Evolutionary conservation across 2,888 invertebrate species (phyloP).

Genomic region (Dromius quadrimaculatus): DNA sequence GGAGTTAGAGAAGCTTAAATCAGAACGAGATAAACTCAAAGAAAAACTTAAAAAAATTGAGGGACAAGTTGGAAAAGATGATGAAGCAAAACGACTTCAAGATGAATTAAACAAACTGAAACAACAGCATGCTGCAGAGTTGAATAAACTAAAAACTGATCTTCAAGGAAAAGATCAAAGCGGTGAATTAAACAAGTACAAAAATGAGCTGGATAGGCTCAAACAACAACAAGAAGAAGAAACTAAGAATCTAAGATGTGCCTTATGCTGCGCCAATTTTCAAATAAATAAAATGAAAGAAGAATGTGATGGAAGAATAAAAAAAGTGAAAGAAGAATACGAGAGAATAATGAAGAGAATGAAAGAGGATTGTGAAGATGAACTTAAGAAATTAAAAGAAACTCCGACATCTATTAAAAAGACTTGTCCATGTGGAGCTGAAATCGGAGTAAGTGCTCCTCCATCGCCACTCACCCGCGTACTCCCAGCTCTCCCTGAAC

Average conservation of each 20-base stretch:
- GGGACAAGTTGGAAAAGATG: constrained; percentile 20
- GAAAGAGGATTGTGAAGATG: constrained; percentile 58
- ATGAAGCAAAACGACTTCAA: constrained; percentile 50
- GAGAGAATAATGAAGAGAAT: constrained; percentile 70
- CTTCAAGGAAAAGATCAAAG: too few species aligned
- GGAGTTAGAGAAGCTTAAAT: constrained; percentile 16
- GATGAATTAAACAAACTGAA: constrained; percentile 55
- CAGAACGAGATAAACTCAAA: not conserved
- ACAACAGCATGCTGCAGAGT: constrained; percentile 52
- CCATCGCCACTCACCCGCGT: not conserved
- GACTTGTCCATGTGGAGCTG: constrained; percentile 25
- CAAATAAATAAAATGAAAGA: constrained; percentile 56
- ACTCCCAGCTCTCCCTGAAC: not conserved
- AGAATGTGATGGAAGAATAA: constrained; percentile 60
- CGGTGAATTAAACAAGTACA: too few species aligned
- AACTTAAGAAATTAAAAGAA: constrained; percentile 12
- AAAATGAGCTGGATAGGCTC: too few species aligned
- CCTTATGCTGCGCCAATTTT: constrained; percentile 34
- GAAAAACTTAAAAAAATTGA: constrained; percentile 51
- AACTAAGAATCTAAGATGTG: not conserved
- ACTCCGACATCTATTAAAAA: constrained; percentile 15
- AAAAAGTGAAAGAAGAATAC: constrained; percentile 67
- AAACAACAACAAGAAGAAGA: too few species aligned
- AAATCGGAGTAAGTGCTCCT: not conserved
- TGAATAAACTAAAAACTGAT: too few species aligned